Evolutionary conservation across 2,797 vertebrate species (phyloP), one percentile per base, ranked within the genome.

Genomic region (Jordanella pulchra): DNA sequence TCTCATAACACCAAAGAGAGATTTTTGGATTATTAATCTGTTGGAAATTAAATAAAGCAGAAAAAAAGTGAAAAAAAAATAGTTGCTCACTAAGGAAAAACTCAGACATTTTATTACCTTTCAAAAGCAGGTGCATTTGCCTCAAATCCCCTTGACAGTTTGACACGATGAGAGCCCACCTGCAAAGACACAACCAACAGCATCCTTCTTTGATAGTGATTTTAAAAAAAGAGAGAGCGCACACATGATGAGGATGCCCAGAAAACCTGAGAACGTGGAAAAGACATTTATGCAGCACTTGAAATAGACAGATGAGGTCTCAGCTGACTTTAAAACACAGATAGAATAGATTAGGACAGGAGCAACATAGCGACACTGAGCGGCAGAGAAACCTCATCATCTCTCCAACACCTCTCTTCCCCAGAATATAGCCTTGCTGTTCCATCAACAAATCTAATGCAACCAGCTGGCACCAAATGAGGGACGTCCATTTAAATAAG

Each of bases 151-250:
- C 98, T 94, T 47, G 98, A 99, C 92, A 99, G 97, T 86, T 98
- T 97, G 80, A 99, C 98, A 70, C 98, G 97, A 89, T 99, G 98
- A 35, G 98, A 99, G 79, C 98, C 98, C 63, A 99, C 98, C 98
- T 99, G 76, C 15, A 71, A 75, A 82, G 68, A 89, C 61, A 82
- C 44, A 87, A 78, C 44, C n/a, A 65, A 61, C 45, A 72, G 44
- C 1, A 10, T 18, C 54, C 39, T 66, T 54, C 30, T 78, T 75
- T 72, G 42, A 55, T 85, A 65, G 80, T 71, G 65, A 83, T 65
- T 71, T 1, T 1, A 15, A 67, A 44, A 44, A 64, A 44, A 42
- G 4, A 61, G 39, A 3, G 21, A 15, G 23, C 4, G 23, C 13
- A 44, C 13, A 44, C 2, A 44, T 44, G 39, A 65, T 51, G 47